A percentile compares a stretch with the other conserved stretches of the same genome.
These are phyloP conservation scores for Poliocrania exsul DNA, from an alignment of 2,797 vertebrate genomes.

Conservation along the genomic window DNA sequence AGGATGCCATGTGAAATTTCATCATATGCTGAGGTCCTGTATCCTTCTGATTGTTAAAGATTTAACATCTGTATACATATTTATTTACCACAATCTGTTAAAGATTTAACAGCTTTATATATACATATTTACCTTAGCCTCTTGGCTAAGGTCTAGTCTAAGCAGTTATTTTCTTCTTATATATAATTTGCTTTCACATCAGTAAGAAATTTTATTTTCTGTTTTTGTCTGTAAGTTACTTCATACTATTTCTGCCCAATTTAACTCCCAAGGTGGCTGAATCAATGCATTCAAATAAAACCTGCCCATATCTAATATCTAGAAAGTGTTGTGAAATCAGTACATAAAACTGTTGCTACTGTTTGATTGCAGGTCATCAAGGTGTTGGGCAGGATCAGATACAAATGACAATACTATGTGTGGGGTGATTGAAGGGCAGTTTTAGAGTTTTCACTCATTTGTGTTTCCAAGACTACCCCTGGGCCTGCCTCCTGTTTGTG, in stretches of 20 bases:
- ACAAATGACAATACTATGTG: not conserved
- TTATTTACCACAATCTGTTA: not conserved
- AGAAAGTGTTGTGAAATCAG: not conserved
- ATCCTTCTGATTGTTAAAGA: not conserved
- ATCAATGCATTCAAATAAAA: not conserved
- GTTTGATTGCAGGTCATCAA: not conserved
- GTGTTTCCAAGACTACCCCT: not conserved
- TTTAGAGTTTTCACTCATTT: not conserved
- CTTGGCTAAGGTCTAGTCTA: not conserved
- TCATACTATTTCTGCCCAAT: not conserved
- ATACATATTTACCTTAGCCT: not conserved
- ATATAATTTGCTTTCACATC: not conserved
- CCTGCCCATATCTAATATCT: not conserved
- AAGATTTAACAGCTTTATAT: not conserved
- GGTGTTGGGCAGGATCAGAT: not conserved
- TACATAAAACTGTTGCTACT: not conserved
- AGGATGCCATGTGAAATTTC: not conserved
- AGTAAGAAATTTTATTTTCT: not conserved
- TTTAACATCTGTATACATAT: not conserved
- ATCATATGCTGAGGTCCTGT: not conserved
- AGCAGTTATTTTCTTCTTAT: not conserved
- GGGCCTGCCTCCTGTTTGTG: not conserved
- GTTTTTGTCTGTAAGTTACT: not conserved
- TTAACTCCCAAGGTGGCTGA: not conserved
- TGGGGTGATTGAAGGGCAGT: not conserved